Evolutionary conservation across 92 coral and sea anemone species (phyloP), one percentile per base, ranked within the genome.

Genomic region (Micromussa lordhowensis): DNA sequence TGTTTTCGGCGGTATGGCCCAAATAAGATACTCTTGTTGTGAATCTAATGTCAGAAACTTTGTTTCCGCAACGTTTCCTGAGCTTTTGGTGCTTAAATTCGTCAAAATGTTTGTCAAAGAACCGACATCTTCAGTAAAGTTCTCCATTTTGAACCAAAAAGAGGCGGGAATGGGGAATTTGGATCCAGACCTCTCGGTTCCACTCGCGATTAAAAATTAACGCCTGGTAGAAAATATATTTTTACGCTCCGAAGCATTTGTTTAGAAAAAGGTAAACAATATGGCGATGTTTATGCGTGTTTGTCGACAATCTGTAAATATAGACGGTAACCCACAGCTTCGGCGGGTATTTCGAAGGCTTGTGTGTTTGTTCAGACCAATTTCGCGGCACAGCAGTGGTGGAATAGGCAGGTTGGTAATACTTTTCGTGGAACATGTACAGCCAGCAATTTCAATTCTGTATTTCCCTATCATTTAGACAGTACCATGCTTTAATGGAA

Each of bases 1-100:
- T 4, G 96, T 88, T 44, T 91, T 79, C 24, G 93, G 92, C 70
- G 95, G 95, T 29, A 95, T 79, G 44, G 82, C 79, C 61, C 91
- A 90, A 68, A 95, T 82, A 1, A 29, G 36, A 69, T 51, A 87
- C 70, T 72, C 85, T 58, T 80, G 71, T 26, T 61, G 63, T 28
- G 75, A 40, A 75, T 79, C 90, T 29, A 31, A 24, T 32, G 90
- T 68, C 22, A 53, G 9, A 36, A 87, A 87, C 54, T 68, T 79
- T 30, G 90, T 49, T 69, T 79, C 84, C 12, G 53, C 17, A 24
- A 87, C 84, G 57, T 78, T 57, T 55, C 11, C 85, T 14, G 55
- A 6, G 24, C 69, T 32, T 6, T 36, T n/a, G 44, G 53, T 38
- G 8, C 22, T n/a, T n/a, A 87, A 87, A 79, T 68, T 69, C 15